Evolutionary conservation across 1,140 invertebrate species (phyloP).

Genomic region (Portunus trituberculatus): DNA sequence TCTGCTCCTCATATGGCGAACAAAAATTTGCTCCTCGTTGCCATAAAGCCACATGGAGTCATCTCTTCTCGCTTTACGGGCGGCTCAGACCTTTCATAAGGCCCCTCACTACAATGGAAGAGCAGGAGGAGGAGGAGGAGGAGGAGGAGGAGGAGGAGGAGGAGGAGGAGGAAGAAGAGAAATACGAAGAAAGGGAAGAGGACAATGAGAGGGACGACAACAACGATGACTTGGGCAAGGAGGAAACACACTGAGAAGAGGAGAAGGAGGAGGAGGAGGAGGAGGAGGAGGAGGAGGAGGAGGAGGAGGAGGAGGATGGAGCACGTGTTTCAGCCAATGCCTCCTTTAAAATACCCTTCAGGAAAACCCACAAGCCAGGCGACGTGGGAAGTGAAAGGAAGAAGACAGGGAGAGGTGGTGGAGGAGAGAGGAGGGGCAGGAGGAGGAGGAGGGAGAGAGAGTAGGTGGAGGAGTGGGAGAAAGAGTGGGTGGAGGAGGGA

Average conservation of each 20-base stretch:
- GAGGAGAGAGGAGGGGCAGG: background rate
- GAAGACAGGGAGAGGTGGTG: background rate
- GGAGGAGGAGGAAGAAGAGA: background rate
- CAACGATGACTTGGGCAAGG: background rate
- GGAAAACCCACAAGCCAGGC: no score
- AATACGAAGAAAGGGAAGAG: background rate
- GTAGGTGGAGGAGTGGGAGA: no score
- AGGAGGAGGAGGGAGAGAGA: background rate
- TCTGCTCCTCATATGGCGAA: background rate
- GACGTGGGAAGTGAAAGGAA: no score
- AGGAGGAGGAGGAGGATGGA: background rate
- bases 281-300: no score
- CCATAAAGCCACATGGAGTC: conserved; percentile 6
- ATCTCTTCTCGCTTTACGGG: conserved; percentile 12
- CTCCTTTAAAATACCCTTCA: no score
- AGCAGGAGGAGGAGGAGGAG: background rate
- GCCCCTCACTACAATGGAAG: background rate
- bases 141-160: background rate
- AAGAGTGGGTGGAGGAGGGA: no score
- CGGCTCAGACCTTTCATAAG: conserved; percentile 12
- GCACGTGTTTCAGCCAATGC: no score
- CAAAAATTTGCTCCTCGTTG: conserved; percentile 1
- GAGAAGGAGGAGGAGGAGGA: no score
- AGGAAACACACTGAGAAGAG: no score
- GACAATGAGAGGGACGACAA: background rate